Percentiles rank a stretch among this genome's conserved stretches.
Conservation (phyloP, 2,113 vertebrate genomes). For the Brachypteracias leptosomus region DNA sequence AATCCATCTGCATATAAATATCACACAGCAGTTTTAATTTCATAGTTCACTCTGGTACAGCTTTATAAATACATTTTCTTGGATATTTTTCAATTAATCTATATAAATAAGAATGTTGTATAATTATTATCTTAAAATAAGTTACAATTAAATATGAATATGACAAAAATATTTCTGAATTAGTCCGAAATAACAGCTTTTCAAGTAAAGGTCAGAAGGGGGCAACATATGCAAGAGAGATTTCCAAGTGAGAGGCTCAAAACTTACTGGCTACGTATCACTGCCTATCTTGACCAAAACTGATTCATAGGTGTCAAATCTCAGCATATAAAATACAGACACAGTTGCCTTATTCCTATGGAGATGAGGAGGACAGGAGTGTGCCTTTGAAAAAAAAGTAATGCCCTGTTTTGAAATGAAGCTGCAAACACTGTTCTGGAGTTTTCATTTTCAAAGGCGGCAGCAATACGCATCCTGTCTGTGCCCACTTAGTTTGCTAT, state of each 20-base stretch:
- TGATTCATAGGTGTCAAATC: not conserved
- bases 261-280: not conserved
- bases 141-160: constrained; percentile 67
- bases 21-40: not conserved
- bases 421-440: not conserved
- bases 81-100: constrained; percentile 23
- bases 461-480: not conserved
- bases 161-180: not conserved
- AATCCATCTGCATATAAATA: constrained; percentile 37
- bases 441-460: not conserved
- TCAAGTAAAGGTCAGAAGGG: constrained; percentile 18
- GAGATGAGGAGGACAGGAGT: not conserved
- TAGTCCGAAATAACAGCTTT: not conserved
- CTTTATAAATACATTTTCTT: constrained; percentile 71
- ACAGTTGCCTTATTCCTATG: not conserved
- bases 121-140: constrained; percentile 71
- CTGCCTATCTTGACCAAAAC: not conserved
- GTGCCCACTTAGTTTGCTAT: not conserved
- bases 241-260: not conserved
- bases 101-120: constrained; percentile 68
- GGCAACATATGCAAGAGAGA: not conserved
- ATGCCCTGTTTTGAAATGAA: not conserved
- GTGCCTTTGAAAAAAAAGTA: not conserved
- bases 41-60: not conserved
- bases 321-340: not conserved